phyloP scores from a whole-genome alignment of 2,797 vertebrate species.

The Nyctibius grandis region DNA sequence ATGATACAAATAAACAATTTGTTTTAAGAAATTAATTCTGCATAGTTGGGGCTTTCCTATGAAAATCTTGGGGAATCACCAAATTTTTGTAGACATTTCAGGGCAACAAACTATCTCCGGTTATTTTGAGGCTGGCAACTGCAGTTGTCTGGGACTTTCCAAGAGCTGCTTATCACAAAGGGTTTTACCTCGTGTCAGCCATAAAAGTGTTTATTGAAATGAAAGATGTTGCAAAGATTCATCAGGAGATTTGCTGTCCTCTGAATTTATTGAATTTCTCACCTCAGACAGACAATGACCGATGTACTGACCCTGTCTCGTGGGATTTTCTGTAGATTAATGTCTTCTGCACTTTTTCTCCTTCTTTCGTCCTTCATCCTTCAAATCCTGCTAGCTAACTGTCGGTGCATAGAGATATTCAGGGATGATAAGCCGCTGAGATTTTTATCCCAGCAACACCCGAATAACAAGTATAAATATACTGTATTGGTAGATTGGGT shows the following conservation, averaged over 20 bases:
- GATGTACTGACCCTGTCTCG: neutral
- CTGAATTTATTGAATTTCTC: conserved; percentile 35
- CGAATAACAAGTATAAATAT: neutral
- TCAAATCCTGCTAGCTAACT: neutral
- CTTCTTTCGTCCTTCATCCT: neutral
- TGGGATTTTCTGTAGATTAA: conserved; percentile 37
- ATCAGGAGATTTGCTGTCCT: neutral
- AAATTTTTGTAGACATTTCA: neutral
- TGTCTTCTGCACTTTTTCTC: neutral
- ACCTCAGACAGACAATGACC: conserved; percentile 6
- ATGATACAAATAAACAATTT: neutral
- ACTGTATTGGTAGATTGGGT: too few species aligned
- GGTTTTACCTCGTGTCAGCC: neutral
- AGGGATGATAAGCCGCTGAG: neutral
- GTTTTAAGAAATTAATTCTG: neutral
- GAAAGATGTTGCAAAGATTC: conserved; percentile 14
- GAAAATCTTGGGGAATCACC: neutral
- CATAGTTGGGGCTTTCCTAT: neutral
- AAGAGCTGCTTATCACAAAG: neutral
- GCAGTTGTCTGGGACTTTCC: neutral
- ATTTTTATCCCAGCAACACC: neutral
- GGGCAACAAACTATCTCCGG: neutral
- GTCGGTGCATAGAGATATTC: neutral
- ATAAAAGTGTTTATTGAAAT: conserved; percentile 1
- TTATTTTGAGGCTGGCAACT: neutral